Evolutionary conservation across 2,113 vertebrate species (phyloP), one percentile per base, ranked within the genome.

Genomic region (Ifrita kowaldi): DNA sequence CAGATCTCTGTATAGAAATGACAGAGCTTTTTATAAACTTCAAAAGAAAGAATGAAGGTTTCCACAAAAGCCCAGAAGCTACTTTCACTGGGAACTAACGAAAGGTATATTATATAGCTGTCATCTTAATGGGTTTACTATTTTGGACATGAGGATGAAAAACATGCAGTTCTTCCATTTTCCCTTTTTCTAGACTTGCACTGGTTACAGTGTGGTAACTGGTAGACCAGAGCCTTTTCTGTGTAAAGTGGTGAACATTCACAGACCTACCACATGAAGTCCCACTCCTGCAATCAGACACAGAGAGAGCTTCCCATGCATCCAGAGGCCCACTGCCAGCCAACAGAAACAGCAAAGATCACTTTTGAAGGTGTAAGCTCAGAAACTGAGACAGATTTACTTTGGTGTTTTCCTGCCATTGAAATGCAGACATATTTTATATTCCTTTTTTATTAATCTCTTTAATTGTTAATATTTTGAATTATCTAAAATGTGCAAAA

Each of bases 191-290:
- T 92, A 53, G 62, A 10, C 79, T 77, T 44, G 41, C 63, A 28
- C 28, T 67, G 52, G 79, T 95, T 91, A 93, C 68, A 46, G 20
- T 81, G 93, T 27, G 79, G 88, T 90, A 86, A 76, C 20, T 37
- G 70, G 56, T 11, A 92, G 73, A 81, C 46, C 93, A 81, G 88
- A 92, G 64, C 16, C 49, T 80, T 94, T 95, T 89, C 71, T 93
- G 47, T 86, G 56, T 74, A 76, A 80, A 91, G 75, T 80, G 87
- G 64, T 88, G 91, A 96, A 67, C 90, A 63, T 87, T 88, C 76
- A 90, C 81, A 97, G 88, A 94, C 95, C 88, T 88, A 91, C 96
- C 88, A 90, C 86, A 92, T 90, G 69, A 93, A 95, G 76, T 78
- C 84, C 76, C 87, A 59, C 33, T 83, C 71, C 69, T 73, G 74